Base-by-base conservation (phyloP, 2,113 vertebrate genomes). In the Mohoua ochrocephala region DNA sequence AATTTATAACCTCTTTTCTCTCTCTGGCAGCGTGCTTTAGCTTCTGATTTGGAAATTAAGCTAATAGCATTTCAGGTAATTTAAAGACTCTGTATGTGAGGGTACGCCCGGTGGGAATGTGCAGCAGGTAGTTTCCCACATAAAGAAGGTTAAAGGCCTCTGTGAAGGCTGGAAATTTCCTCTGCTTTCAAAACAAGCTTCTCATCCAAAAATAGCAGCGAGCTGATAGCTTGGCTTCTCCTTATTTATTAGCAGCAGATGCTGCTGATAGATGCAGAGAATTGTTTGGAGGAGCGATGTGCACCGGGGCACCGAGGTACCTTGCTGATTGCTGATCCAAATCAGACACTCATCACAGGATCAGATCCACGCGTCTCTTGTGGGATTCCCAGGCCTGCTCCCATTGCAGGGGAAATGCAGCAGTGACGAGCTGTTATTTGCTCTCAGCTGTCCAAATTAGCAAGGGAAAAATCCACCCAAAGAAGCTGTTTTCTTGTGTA, bases 171-270 rank as follows among this genome's bases (percentile, higher is more conserved):
- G 92, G 90, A 96, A 88, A 93, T 88, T 95, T 96, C 93, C 93
- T 96, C 84, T 90, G 71, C 90, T 93, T 95, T 95, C 92, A 69
- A 88, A 96, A 69, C 79, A 84, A 52, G 63, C 82, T 90, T 84
- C 70, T 83, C 35, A 86, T 85, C 95, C 64, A 69, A 94, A 96
- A 97, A 96, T 95, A 97, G 93, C 93, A 93, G 84, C 2, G 13
- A 91, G 90, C 93, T 87, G 67, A 54, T 85, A 90, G 79, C 96
- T 95, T 65, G 84, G 60, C 77, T 95, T 93, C 92, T 96, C 81
- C 82, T 77, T 89, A 92, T 91, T 84, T 92, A 82, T 95, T 91
- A 92, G 84, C 93, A 95, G 93, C 96, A 96, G 80, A 78, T 95
- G 91, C 88, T 95, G 88, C 79, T 79, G 44, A 93, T 85, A 50